A percentile compares a stretch with the other conserved stretches of the same genome.
Evolutionary conservation across 2,113 vertebrate genomes (phyloP).

Genomic region (Gymnorhina tibicen): DNA sequence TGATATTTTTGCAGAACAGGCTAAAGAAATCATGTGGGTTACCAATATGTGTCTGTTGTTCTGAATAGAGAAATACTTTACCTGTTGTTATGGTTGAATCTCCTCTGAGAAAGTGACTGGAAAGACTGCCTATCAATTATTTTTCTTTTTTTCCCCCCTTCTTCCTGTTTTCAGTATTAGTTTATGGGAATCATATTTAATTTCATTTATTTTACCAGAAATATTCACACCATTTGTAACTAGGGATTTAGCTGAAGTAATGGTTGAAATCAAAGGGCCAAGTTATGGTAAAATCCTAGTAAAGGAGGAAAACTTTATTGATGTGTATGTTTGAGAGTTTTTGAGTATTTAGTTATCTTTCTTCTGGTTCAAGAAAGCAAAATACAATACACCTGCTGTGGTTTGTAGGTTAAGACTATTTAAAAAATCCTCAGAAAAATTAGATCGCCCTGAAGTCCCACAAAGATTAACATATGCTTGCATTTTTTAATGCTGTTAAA

Average conservation of each 20-base stretch:
- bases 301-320: not conserved
- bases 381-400: rapidly evolving
- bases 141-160: rapidly evolving
- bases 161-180: not conserved
- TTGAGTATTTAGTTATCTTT: not conserved
- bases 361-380: not conserved
- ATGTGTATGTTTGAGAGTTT: not conserved
- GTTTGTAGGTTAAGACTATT: not conserved
- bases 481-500: not conserved
- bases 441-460: not conserved
- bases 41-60: not conserved
- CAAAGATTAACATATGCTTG: rapidly evolving
- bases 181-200: not conserved
- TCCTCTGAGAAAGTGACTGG: not conserved
- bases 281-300: not conserved
- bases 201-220: not conserved
- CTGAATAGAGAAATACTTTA: not conserved
- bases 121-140: not conserved
- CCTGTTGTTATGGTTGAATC: not conserved
- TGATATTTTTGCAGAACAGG: not conserved
- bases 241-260: not conserved
- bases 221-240: not conserved
- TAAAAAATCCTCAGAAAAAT: not conserved
- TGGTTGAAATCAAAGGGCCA: not conserved
- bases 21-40: not conserved